A percentile compares a stretch with the other conserved stretches of the same genome.
These are phyloP conservation scores for Lutraria rhynchaena DNA, from an alignment of 1,140 invertebrate genomes.

Conservation along the genomic window DNA sequence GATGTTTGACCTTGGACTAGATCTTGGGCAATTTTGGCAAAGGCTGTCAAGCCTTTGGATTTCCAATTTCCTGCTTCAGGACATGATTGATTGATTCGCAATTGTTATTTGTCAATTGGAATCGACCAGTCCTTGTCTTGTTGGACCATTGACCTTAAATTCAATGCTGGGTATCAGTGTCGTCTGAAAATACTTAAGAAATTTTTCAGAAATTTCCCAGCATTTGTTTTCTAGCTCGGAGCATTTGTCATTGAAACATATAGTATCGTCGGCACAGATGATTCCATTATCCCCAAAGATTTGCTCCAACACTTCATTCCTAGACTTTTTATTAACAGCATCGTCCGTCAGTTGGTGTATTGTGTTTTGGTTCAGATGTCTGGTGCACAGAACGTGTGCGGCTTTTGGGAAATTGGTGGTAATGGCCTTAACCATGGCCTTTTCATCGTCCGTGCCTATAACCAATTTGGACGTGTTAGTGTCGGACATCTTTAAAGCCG, in stretches of 20 bases:
- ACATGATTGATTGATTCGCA: conserved; percentile 59
- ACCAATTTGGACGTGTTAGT: conserved; percentile 8
- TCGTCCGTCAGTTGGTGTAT: conserved; percentile 32
- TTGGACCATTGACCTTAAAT: conserved; percentile 4
- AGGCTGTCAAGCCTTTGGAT: conserved; percentile 46
- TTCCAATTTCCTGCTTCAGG: conserved; percentile 58
- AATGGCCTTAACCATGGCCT: conserved; percentile 50
- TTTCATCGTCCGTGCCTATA: conserved; percentile 48
- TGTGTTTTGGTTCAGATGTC: conserved; percentile 41
- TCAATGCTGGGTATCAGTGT: not conserved
- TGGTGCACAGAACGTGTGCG: conserved; percentile 49
- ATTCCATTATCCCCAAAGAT: conserved; percentile 46
- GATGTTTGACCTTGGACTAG: conserved; percentile 40
- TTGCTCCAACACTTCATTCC: conserved; percentile 1
- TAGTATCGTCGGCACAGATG: conserved; percentile 28
- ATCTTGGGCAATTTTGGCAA: not conserved
- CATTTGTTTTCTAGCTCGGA: conserved; percentile 21
- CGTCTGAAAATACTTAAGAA: conserved; percentile 39
- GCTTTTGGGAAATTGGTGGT: conserved; percentile 35
- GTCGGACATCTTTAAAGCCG: conserved; percentile 6
- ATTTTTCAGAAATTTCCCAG: conserved; percentile 10
- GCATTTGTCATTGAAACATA: conserved; percentile 50
- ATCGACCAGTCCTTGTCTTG: not conserved
- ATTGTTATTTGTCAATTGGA: conserved; percentile 60
- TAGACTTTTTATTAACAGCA: not conserved